phyloP scores from a whole-genome alignment of 2,113 vertebrate species.

The Syngnathus floridae region DNA sequence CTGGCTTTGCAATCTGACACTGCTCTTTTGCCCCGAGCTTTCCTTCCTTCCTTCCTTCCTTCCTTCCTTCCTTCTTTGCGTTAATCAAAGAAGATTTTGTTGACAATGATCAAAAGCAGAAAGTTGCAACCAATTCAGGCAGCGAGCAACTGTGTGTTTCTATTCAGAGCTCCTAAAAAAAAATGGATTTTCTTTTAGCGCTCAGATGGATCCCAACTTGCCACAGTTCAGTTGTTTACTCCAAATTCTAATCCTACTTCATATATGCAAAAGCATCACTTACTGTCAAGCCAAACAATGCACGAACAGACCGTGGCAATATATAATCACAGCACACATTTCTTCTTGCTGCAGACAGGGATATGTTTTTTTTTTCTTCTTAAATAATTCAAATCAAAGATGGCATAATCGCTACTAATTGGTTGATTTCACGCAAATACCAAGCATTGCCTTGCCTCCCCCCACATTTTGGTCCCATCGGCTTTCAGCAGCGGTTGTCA shows the following conservation, averaged over 20 bases:
- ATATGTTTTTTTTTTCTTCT: neutral
- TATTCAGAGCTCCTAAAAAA: neutral
- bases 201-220: neutral
- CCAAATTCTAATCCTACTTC: neutral
- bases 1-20: conserved; percentile 36
- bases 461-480: conserved; percentile 1
- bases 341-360: neutral
- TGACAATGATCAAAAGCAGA: neutral
- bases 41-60: neutral
- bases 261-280: neutral
- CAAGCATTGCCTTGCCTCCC: neutral
- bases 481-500: conserved; percentile 9
- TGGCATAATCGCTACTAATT: too few species aligned
- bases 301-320: neutral
- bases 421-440: neutral
- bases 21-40: conserved; percentile 17
- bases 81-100: conserved; percentile 19
- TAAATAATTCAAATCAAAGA: neutral
- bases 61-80: neutral
- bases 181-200: neutral
- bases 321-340: neutral
- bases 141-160: neutral
- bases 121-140: neutral
- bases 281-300: neutral
- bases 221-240: neutral